Conservation (phyloP, 2,113 vertebrate species). For the Phodopus roborovskii region DNA sequence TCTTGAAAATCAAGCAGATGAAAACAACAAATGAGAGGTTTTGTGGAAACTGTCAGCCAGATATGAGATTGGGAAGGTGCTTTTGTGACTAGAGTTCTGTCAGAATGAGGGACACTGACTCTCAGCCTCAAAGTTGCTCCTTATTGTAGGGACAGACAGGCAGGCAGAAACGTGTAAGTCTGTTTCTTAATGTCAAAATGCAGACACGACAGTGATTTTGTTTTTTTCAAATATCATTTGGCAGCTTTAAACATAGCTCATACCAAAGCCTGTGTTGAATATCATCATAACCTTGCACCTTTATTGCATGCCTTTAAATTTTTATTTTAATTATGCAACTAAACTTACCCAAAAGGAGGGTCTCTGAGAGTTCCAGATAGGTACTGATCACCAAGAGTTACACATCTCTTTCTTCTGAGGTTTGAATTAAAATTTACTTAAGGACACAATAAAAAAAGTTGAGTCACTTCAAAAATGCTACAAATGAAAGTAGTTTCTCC, state of each 20-base stretch:
- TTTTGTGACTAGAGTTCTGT: background rate
- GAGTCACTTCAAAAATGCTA: slow-evolving; percentile 48
- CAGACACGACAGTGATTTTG: background rate
- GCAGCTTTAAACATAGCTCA: background rate
- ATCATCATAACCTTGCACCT: background rate
- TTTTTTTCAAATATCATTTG: slow-evolving; percentile 23
- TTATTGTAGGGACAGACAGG: background rate
- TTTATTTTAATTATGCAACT: background rate
- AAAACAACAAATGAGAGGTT: background rate
- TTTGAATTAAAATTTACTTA: slow-evolving; percentile 54
- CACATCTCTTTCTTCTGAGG: slow-evolving; percentile 2
- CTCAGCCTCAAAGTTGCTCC: background rate
- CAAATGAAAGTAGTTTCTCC: background rate
- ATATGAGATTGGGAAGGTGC: background rate
- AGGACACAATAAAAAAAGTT: background rate
- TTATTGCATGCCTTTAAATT: background rate
- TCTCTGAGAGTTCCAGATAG: background rate
- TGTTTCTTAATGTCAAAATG: background rate
- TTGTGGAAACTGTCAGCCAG: background rate
- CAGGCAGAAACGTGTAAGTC: background rate
- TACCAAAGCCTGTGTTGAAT: background rate
- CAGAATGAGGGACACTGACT: background rate
- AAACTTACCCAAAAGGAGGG: background rate
- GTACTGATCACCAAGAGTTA: background rate
- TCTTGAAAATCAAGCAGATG: no score